Conservation (phyloP, 2,113 vertebrate species). For the Pomatorhinus ruficollis region DNA sequence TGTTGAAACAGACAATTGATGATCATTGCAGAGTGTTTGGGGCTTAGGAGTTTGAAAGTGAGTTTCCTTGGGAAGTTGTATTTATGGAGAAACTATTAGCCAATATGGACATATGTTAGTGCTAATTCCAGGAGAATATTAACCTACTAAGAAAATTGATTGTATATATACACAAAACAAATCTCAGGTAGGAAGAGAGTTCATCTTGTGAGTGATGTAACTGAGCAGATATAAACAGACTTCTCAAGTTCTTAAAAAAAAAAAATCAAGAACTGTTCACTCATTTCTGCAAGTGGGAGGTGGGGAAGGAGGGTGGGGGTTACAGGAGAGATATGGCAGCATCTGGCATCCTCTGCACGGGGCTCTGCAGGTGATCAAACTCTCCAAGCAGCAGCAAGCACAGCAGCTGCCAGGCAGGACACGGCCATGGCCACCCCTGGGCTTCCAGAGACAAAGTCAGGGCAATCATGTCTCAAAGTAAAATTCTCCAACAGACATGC, state of each 20-base stretch:
- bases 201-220: not conserved
- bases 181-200: not conserved
- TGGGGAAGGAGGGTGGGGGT: not conserved
- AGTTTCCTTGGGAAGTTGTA: not conserved
- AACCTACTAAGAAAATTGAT: not conserved
- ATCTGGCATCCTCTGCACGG: accelerated
- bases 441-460: not conserved
- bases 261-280: accelerated
- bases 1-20: not conserved
- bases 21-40: not conserved
- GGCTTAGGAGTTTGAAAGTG: not conserved
- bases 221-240: not conserved
- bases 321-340: not conserved
- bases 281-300: not conserved
- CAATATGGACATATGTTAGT: not conserved
- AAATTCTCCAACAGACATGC: not conserved
- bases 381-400: not conserved
- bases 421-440: not conserved
- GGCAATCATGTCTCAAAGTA: not conserved
- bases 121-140: not conserved
- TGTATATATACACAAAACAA: not conserved
- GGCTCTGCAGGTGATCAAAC: not conserved
- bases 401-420: not conserved
- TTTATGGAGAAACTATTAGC: not conserved
- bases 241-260: not conserved